Percentiles rank a stretch among this genome's conserved stretches.
These are phyloP conservation scores for Montipora sp. DNA, from an alignment of 64 coral and sea anemone genomes.

Conservation along the genomic window DNA sequence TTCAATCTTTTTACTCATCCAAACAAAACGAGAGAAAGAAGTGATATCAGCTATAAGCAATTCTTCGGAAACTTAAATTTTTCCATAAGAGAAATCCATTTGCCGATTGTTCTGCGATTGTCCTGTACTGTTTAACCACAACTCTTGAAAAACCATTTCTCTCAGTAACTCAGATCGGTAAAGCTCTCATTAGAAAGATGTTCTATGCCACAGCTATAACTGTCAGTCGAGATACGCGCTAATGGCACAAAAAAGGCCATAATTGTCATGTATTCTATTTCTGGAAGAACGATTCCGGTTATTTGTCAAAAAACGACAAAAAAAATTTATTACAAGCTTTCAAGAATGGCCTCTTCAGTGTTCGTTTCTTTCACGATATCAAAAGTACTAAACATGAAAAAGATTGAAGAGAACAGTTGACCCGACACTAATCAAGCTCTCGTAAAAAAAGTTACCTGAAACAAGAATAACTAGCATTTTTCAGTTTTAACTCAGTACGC, in stretches of 20 bases:
- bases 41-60: too few species aligned
- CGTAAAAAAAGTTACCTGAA: neutral
- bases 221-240: slow-evolving; percentile 17
- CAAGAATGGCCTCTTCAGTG: neutral
- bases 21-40: too few species aligned
- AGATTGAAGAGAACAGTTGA: neutral
- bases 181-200: slow-evolving; percentile 20
- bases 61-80: too few species aligned
- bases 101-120: neutral
- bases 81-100: neutral
- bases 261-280: slow-evolving; percentile 26
- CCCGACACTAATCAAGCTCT: neutral
- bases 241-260: slow-evolving; percentile 15
- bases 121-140: neutral
- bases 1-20: neutral
- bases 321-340: neutral
- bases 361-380: neutral
- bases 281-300: slow-evolving; percentile 26
- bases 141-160: neutral
- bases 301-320: slow-evolving; percentile 54
- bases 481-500: neutral
- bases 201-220: neutral
- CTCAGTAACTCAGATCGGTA: neutral
- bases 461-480: neutral
- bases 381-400: neutral